Base-by-base conservation (phyloP, 2,888 invertebrate genomes). In the Hemaris fuciformis region DNA sequence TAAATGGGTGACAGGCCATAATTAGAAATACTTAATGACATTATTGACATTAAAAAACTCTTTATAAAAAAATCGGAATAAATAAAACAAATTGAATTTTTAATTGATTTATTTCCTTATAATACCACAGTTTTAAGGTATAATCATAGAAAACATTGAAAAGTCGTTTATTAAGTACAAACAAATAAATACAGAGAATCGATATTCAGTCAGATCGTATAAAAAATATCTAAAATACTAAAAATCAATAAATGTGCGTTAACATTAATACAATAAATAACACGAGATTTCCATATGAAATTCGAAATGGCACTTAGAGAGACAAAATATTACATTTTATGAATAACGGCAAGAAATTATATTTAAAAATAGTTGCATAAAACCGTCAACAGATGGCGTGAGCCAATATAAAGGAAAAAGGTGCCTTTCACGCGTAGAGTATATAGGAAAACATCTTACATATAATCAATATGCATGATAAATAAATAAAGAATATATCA, bases 141-240 rank as follows among this genome's bases (percentile, higher is more conserved):
- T 74, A 78, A 77, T 74, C 73, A 72, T 77, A 78, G 72, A 77
- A 81, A 85, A 81, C 80, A 79, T 77, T 72, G 79, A 79, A 76
- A 79, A 80, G 80, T 79, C 78, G 74, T 74, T 77, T 74, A 45
- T 83, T 88, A 88, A 89, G 89, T 89, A 90, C 89, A 86, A 88
- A 85, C 81, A 83, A 74, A 83, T 78, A 84, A 84, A 84, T 85
- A 83, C 70, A 81, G 71, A 77, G 76, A 79, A 74, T 79, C 73
- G 73, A 77, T 80, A 76, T 81, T 89, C 88, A 89, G 89, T 89
- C 89, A 79, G 76, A 83, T 77, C 75, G 68, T 81, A 74, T 75
- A 75, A 77, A 60, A 57, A 71, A 68, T 74, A 73, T 62, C 67
- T 76, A 73, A 70, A 72, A 73, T 69, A 68, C 71, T 72, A 66